These are phyloP conservation scores for Cephus pulcher DNA, from an alignment of 2,888 invertebrate genomes.

Conservation along the genomic window DNA sequence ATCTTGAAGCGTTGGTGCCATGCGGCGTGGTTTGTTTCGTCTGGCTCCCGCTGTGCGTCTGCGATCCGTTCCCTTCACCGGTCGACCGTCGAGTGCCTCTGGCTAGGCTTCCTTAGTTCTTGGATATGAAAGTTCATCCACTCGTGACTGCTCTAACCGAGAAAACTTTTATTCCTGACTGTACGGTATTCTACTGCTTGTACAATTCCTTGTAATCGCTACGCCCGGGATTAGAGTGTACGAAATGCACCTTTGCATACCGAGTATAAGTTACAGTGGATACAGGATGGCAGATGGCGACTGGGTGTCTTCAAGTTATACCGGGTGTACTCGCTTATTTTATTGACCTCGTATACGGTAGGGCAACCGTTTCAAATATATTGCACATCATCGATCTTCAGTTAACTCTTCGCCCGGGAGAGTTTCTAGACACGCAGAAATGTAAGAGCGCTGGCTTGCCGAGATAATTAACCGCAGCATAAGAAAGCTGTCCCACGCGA, in stretches of 20 bases:
- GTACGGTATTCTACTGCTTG: neutral
- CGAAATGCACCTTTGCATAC: constrained; percentile 9
- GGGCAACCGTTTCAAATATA: neutral
- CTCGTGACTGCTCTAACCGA: neutral
- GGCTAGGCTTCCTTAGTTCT: constrained; percentile 41
- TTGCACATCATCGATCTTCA: neutral
- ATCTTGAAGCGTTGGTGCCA: neutral
- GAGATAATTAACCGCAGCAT: constrained; percentile 11
- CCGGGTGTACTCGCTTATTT: neutral
- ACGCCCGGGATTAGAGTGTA: constrained; percentile 2
- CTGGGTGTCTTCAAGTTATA: neutral
- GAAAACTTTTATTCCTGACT: constrained; percentile 1
- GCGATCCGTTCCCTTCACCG: constrained; percentile 62
- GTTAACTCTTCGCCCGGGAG: neutral
- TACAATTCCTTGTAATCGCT: constrained; percentile 3
- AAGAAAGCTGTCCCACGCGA: constrained; percentile 34
- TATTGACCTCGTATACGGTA: neutral
- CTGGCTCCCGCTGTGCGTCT: neutral
- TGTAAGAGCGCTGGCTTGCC: neutral
- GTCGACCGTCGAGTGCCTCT: constrained; percentile 52
- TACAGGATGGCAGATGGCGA: neutral
- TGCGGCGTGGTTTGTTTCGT: constrained; percentile 2
- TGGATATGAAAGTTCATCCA: constrained; percentile 51
- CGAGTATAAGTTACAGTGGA: neutral
- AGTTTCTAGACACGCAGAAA: constrained; percentile 1